A percentile compares a stretch with the other conserved stretches of the same genome.
These are phyloP conservation scores for Andrena marginata DNA, from an alignment of 2,888 invertebrate genomes.

Conservation along the genomic window DNA sequence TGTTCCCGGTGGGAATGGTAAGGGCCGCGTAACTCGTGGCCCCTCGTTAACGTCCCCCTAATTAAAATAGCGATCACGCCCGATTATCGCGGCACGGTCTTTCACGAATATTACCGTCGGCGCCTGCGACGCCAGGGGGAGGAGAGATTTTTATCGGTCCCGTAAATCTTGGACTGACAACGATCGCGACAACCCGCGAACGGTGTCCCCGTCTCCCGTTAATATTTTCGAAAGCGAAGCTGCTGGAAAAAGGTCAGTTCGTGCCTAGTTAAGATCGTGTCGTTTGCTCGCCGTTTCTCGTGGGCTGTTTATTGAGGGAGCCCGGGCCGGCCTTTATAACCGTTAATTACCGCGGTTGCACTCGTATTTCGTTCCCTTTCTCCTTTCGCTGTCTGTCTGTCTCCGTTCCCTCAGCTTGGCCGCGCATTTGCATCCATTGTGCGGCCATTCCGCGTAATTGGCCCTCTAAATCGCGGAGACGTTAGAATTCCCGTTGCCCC, in stretches of 20 bases:
- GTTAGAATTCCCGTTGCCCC: conserved; percentile 47
- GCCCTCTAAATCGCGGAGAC: conserved; percentile 34
- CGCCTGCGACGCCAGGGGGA: too few relatives aligned
- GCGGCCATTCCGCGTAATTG: conserved; percentile 51
- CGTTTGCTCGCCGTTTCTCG: conserved; percentile 25
- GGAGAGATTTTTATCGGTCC: conserved; percentile 12
- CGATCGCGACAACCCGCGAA: conserved; percentile 23
- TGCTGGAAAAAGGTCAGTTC: conserved; percentile 60
- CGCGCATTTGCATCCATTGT: conserved; percentile 51
- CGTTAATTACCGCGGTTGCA: conserved; percentile 65
- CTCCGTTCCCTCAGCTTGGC: not conserved
- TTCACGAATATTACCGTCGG: conserved; percentile 17
- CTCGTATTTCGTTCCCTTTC: conserved; percentile 51
- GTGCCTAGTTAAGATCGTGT: conserved; percentile 42
- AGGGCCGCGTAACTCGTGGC: not conserved
- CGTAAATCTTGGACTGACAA: conserved; percentile 29
- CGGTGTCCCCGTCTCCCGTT: conserved; percentile 11
- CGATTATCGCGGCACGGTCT: not conserved
- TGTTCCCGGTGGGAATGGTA: not conserved
- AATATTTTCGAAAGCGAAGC: conserved; percentile 56
- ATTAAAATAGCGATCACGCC: conserved; percentile 47
- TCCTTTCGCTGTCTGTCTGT: conserved; percentile 8
- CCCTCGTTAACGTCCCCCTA: conserved; percentile 11
- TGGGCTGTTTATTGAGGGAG: conserved; percentile 42
- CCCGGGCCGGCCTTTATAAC: conserved; percentile 53